Base-by-base conservation (phyloP, 2,888 invertebrate genomes). In the Patella ulyssiponensis region DNA sequence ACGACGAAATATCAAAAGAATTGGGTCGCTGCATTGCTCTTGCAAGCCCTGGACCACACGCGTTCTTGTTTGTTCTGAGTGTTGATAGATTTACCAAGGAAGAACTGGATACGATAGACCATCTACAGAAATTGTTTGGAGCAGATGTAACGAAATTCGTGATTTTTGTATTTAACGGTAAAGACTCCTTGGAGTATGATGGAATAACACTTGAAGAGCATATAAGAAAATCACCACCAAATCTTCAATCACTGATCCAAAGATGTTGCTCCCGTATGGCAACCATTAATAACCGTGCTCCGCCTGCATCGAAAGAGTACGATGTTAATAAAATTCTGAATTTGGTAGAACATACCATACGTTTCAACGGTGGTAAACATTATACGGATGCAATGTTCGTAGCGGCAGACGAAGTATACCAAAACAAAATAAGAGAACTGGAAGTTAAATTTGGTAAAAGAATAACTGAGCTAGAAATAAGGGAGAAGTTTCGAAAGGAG, bases 331-430 rank as follows among this genome's bases (percentile, higher is more conserved):
- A 76, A 44, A 51, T 79, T 9, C 52, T 81, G 14, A 17, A 17
- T 17, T 54, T 75, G n/a, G 69, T 77, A 11, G 76, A 82, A 23
- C 72, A 58, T 11, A 51, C 75, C 11, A 69, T 79, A 17, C 27
- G 56, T 2, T 20, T 23, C 4, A 80, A 80, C 69, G 56, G 71
- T 9, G 81, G 81, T 7, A 69, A 73, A 17, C 78, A 71, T 52
- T 82, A 82, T 53, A 82, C 80, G 20, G 79, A 79, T 52, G 80
- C 76, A 7, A 77, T 82, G 79, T 82, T 76, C 53, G 56, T 73
- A 54, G 77, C 74, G 58, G 79, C 77, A 3, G 81, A 82, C 53
- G 3, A 17, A n/a, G 53, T 75, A 53, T 51, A 69, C 15, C 15
- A 54, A 12, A 27, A 75, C 5, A 54, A 69, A 23, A 54, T 69